A percentile compares a stretch with the other conserved stretches of the same genome.
These are phyloP conservation scores for Spialia ferax DNA, from an alignment of 2,888 invertebrate genomes.

Conservation along the genomic window DNA sequence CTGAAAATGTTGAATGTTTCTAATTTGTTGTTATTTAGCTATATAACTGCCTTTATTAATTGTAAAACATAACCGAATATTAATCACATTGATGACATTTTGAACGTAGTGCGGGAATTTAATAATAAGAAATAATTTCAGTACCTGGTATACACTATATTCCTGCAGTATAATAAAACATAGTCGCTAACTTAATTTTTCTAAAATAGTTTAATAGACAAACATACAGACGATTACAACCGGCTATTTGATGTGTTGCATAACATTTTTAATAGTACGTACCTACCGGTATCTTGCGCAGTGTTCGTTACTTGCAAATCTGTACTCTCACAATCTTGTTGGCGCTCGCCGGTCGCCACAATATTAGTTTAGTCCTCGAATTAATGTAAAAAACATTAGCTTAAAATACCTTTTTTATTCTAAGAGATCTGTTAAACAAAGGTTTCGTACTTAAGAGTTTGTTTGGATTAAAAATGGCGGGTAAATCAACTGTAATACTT, in stretches of 20 bases:
- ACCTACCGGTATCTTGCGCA: conserved; percentile 11
- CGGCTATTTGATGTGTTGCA: conserved; percentile 30
- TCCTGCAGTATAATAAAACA: no score
- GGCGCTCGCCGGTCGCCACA: conserved; percentile 20
- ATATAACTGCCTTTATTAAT: no score
- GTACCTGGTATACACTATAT: no score
- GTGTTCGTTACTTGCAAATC: background rate
- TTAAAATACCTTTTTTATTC: background rate
- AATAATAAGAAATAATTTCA: no score
- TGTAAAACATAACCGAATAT: no score
- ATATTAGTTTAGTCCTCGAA: background rate
- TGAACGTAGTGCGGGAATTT: no score
- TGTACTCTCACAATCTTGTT: conserved; percentile 21
- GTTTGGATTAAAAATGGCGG: conserved; percentile 3
- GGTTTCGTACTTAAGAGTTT: background rate
- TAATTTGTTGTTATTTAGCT: no score
- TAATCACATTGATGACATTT: no score
- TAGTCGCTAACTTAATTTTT: no score
- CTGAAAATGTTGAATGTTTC: no score
- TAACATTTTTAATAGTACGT: conserved; percentile 11
- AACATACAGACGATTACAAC: conserved; percentile 15
- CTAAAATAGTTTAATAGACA: background rate
- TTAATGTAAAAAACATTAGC: background rate
- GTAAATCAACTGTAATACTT: background rate
- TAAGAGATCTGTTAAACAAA: background rate